Percentiles rank a stretch among this genome's conserved stretches.
Conservation (phyloP, 1,140 invertebrate genomes). For the Polypedilum vanderplanki region DNA sequence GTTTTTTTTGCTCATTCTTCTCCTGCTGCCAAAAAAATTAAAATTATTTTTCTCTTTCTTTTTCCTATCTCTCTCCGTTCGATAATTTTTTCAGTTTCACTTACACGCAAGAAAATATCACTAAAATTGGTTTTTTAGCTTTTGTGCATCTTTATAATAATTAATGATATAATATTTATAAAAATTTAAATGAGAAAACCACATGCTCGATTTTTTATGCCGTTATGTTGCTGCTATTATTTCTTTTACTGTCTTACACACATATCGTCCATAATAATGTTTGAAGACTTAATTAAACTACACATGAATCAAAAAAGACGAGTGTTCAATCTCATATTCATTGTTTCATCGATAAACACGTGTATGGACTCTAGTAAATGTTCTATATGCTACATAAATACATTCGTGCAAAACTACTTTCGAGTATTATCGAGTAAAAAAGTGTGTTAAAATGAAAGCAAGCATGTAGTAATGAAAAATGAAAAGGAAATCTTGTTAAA, state of each 20-base stretch:
- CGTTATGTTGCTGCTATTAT: slow-evolving; percentile 13
- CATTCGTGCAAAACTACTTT: neutral
- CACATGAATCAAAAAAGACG: no score
- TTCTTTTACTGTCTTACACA: neutral
- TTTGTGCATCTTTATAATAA: neutral
- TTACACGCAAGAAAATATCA: no score
- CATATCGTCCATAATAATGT: no score
- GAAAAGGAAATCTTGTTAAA: neutral
- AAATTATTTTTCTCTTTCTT: neutral
- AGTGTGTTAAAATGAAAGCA: neutral
- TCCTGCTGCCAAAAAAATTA: neutral
- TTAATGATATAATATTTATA: neutral
- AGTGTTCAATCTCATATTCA: no score
- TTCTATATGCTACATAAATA: no score
- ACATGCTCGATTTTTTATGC: slow-evolving; percentile 15
- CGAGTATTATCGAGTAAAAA: neutral
- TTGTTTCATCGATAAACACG: neutral
- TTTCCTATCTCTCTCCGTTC: neutral
- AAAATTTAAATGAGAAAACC: slow-evolving; percentile 23
- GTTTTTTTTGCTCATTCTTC: neutral
- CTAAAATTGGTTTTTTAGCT: neutral
- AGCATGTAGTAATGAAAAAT: neutral
- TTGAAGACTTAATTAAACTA: no score
- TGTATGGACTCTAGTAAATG: neutral
- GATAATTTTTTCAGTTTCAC: neutral